phyloP scores from a whole-genome alignment of 2,797 vertebrate species.

The Sebastes trivittatus region DNA sequence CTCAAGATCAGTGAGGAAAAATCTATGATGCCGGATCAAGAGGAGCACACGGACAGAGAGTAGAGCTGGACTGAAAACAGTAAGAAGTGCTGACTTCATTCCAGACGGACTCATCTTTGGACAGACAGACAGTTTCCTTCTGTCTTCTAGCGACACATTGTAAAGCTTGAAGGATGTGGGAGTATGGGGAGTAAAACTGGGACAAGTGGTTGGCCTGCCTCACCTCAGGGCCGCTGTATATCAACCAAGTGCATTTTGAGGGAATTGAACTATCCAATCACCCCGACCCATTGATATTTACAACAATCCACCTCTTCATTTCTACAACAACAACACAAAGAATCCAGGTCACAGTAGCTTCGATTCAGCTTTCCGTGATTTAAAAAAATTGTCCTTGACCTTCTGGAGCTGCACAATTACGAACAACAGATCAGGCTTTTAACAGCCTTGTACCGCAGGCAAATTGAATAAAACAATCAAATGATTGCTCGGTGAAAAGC shows the following conservation, averaged over 20 bases:
- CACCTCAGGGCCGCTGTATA: conserved; percentile 46
- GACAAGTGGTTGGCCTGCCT: conserved; percentile 7
- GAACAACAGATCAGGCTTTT: conserved; percentile 29
- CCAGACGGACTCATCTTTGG: conserved; percentile 24
- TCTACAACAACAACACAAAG: background rate
- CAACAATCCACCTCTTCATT: conserved; percentile 17
- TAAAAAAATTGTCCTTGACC: conserved; percentile 26
- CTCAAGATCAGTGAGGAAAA: conserved; percentile 41
- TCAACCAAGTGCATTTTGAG: conserved; percentile 34
- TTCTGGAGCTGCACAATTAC: background rate
- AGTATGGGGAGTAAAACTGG: conserved; percentile 37
- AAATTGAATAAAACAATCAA: conserved; percentile 43
- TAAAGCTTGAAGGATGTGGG: conserved; percentile 27
- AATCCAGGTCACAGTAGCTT: conserved; percentile 9
- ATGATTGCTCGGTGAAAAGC: conserved; percentile 36
- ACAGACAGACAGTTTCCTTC: conserved; percentile 30
- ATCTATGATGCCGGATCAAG: conserved; percentile 52
- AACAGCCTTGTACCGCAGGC: conserved; percentile 21
- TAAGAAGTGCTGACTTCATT: conserved; percentile 39
- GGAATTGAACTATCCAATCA: conserved; percentile 11
- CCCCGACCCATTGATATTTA: background rate
- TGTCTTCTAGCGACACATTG: conserved; percentile 30
- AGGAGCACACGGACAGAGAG: conserved; percentile 4
- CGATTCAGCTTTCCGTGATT: background rate
- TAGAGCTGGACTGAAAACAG: conserved; percentile 2